Percentiles rank a stretch among this genome's conserved stretches.
These are phyloP conservation scores for Microctenopoma steveboyesi DNA, from an alignment of 2,797 vertebrate species.

Conservation along the genomic window DNA sequence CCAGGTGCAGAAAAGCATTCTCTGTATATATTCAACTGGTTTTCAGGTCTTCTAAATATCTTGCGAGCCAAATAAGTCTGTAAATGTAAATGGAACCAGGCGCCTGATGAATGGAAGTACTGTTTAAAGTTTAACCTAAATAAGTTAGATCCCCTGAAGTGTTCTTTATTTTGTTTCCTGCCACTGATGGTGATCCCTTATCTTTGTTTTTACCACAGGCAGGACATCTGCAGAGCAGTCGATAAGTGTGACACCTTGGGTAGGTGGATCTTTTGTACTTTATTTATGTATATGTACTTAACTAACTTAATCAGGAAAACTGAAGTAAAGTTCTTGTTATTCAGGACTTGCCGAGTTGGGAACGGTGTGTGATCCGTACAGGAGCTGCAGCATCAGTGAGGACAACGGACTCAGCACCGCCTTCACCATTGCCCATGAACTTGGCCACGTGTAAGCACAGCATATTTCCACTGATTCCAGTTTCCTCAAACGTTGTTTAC, in stretches of 20 bases:
- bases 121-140: constrained; percentile 2
- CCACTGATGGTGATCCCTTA: constrained; percentile 23
- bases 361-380: constrained; percentile 96
- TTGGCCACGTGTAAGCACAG: constrained; percentile 96
- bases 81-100: constrained; percentile 13
- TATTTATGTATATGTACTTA: neutral
- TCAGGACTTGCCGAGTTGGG: constrained; percentile 96
- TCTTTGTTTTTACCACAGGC: constrained; percentile 80
- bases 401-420: constrained; percentile 98
- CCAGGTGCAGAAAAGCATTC: constrained; percentile 82
- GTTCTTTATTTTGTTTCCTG: neutral
- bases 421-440: constrained; percentile 98
- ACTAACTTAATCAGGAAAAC: neutral
- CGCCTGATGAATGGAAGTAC: constrained; percentile 3
- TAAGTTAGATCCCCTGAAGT: neutral
- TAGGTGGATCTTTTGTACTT: constrained; percentile 69
- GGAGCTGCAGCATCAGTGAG: constrained; percentile 98
- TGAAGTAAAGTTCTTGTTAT: constrained; percentile 12
- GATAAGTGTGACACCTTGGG: constrained; percentile 99
- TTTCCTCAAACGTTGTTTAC: constrained; percentile 14
- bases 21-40: neutral
- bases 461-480: constrained; percentile 12
- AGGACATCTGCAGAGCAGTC: constrained; percentile 97
- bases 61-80: neutral
- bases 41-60: constrained; percentile 17